phyloP scores from a whole-genome alignment of 2,113 vertebrate genomes.

The Ctenomys sociabilis region DNA sequence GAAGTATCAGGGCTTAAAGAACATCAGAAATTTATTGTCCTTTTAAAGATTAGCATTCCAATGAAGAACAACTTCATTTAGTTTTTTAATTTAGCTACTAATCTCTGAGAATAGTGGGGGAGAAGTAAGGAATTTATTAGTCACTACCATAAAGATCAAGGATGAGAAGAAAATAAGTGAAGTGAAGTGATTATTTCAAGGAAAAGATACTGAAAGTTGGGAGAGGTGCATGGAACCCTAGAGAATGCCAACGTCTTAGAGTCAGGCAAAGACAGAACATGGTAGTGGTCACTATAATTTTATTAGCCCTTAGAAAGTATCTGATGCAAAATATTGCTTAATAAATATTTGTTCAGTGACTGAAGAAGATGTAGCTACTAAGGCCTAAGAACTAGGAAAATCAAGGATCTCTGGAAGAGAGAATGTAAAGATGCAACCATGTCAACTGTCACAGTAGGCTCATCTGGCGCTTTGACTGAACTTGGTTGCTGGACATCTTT shows the following conservation, averaged over 20 bases:
- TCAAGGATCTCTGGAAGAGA: not conserved
- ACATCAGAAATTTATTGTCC: not conserved
- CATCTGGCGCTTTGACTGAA: not conserved
- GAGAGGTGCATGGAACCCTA: not conserved
- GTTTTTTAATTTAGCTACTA: not conserved
- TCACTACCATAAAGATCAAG: not conserved
- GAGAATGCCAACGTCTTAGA: not conserved
- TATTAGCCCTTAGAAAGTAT: not conserved
- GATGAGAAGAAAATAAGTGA: not conserved
- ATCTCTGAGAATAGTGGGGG: not conserved
- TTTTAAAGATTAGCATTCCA: not conserved
- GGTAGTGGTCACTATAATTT: not conserved
- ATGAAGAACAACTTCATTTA: not conserved
- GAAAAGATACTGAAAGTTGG: not conserved
- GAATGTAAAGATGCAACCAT: not conserved
- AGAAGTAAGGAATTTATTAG: not conserved
- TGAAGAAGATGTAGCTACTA: not conserved
- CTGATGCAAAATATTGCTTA: not conserved
- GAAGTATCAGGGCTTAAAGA: not conserved
- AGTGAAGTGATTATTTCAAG: not conserved
- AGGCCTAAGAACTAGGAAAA: not conserved
- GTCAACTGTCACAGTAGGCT: not conserved
- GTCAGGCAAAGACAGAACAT: not conserved
- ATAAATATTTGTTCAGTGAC: constrained; percentile 20
- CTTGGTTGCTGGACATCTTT: not conserved